Evolutionary conservation across 2,113 vertebrate genomes (phyloP), one percentile per base, ranked within the genome.

Genomic region (Platichthys stellatus): DNA sequence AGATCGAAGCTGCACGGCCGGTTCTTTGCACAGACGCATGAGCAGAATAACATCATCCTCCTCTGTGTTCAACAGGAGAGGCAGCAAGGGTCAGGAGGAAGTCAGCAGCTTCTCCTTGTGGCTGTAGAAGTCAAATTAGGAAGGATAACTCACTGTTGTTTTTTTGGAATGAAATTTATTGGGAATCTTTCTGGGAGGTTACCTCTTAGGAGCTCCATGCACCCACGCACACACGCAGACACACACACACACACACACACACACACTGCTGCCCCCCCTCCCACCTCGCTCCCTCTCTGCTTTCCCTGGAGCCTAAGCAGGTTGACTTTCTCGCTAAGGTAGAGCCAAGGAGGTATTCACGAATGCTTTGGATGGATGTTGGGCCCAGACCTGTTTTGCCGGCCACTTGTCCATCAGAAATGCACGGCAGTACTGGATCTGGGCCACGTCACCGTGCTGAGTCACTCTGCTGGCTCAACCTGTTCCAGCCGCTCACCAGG

Each of bases 121-220:
- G 69, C 49, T 1, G 10, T 38, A 21, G 43, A 40, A 51, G 63
- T n/a, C 38, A 74, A 51, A 58, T 84, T 81, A 88, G 77, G 58
- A 82, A 78, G 80, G 87, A 87, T 89, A 87, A 89, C 1, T 51
- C 57, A 5, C 62, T 90, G 82, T 89, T 89, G 43, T 86, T 86
- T 80, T 63, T 88, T 62, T 40, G 61, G 49, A 69, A 75, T 63
- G 63, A 65, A 73, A 69, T 20, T 82, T 89, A 89, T 85, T 89
- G 81, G 69, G 66, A 82, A 85, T 26, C 83, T 79, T 73, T 77
- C 82, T 69, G 59, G 81, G 89, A 89, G 89, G 74, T 86, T 80
- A 23, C 60, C 57, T 23, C 12, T 23, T 9, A n/a, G 2, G 20
- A 20, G 20, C 51, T n/a, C 14, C 24, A 38, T 26, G 76, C 65